Conservation (phyloP, 2,113 vertebrate species). For the Leptodactylus fuscus region DNA sequence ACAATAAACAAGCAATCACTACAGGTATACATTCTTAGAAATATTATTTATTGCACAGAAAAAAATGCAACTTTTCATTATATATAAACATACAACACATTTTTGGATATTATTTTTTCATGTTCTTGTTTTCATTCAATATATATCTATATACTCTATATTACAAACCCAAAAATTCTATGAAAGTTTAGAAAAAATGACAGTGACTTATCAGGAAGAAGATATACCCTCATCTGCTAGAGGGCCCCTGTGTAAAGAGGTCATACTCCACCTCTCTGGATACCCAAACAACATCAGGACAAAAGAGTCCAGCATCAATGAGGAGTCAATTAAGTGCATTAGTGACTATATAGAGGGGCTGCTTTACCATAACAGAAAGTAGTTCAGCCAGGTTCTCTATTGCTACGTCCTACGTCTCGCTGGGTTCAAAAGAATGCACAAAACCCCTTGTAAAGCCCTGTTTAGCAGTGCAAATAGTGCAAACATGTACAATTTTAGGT, state of each 20-base stretch:
- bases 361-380: slow-evolving; percentile 13
- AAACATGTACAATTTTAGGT: not conserved
- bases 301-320: not conserved
- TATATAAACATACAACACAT: slow-evolving; percentile 57
- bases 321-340: slow-evolving; percentile 21
- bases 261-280: not conserved
- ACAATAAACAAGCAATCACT: not conserved
- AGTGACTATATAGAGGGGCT: slow-evolving; percentile 22
- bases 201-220: slow-evolving; percentile 35
- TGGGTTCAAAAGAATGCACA: slow-evolving; percentile 35
- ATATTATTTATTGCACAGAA: slow-evolving; percentile 57
- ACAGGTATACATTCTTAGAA: slow-evolving; percentile 46
- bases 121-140: slow-evolving; percentile 34
- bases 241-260: not conserved
- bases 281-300: not conserved
- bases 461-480: not conserved
- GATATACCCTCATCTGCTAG: not conserved
- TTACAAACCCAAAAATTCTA: slow-evolving; percentile 34
- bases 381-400: not conserved
- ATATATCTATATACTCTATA: slow-evolving; percentile 12
- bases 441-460: not conserved
- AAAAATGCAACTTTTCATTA: slow-evolving; percentile 54
- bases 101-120: slow-evolving; percentile 43
- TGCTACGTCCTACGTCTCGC: slow-evolving; percentile 46
- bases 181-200: slow-evolving; percentile 49